A percentile compares a stretch with the other conserved stretches of the same genome.
Evolutionary conservation across 2,888 invertebrate genomes (phyloP).

Genomic region (Pollenia amentaria): DNA sequence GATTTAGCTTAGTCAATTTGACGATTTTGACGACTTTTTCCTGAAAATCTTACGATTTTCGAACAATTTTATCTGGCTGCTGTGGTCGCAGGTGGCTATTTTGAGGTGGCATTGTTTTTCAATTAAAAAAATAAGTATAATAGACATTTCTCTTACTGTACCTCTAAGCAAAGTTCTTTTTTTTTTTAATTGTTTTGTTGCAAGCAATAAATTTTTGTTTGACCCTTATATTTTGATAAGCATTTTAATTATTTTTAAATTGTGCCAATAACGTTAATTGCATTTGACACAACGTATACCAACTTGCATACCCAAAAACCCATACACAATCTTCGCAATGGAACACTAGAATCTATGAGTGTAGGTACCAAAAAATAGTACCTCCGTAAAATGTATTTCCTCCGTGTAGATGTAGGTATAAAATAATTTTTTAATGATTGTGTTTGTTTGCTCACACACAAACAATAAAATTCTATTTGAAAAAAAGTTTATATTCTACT

Average conservation of each 20-base stretch:
- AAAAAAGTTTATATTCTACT: constrained; percentile 73
- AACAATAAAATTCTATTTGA: constrained; percentile 57
- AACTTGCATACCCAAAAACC: neutral
- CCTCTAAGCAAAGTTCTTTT: too few species aligned
- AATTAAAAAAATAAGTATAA: too few species aligned
- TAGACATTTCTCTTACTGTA: too few species aligned
- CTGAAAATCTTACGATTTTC: too few species aligned
- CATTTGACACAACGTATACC: neutral
- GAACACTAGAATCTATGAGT: neutral
- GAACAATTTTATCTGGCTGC: too few species aligned
- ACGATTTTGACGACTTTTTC: too few species aligned
- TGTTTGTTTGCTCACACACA: constrained; percentile 19
- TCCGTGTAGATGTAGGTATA: neutral
- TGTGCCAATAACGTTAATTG: constrained; percentile 16
- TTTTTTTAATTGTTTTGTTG: neutral
- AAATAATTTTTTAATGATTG: constrained; percentile 19
- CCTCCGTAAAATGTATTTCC: constrained; percentile 11
- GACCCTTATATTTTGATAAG: neutral
- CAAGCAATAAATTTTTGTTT: neutral
- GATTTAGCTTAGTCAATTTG: too few species aligned
- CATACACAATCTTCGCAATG: neutral
- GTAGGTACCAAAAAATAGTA: neutral
- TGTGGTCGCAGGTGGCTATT: too few species aligned
- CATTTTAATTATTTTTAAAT: neutral
- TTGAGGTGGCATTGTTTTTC: too few species aligned